Percentiles rank a stretch among this genome's conserved stretches.
Conservation (phyloP, 2,888 invertebrate genomes). For the Adelphocoris suturalis region DNA sequence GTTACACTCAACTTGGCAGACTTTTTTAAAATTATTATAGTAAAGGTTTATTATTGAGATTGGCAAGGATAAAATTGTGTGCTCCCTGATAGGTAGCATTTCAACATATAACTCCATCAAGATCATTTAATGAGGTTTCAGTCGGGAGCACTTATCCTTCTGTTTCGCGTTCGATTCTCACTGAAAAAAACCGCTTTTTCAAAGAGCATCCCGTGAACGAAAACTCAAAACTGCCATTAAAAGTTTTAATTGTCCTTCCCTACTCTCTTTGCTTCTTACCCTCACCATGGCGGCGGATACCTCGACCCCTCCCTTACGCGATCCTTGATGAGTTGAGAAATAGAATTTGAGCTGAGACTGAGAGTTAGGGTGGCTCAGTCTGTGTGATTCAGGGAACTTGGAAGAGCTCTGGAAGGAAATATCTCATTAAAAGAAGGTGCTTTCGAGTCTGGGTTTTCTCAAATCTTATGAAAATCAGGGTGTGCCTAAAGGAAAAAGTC, state of each 20-base stretch:
- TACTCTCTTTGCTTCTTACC: neutral
- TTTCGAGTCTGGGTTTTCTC: neutral
- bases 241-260: slow-evolving; percentile 55
- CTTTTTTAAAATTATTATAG: no score
- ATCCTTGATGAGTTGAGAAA: slow-evolving; percentile 40
- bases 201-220: slow-evolving; percentile 2
- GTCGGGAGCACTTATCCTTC: neutral
- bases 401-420: neutral
- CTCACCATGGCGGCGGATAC: neutral
- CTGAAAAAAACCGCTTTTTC: neutral
- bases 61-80: no score
- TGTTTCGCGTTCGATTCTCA: neutral
- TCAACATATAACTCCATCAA: neutral
- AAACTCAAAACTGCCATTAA: slow-evolving; percentile 59
- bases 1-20: no score
- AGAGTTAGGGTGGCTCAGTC: neutral
- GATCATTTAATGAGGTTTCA: slow-evolving; percentile 1
- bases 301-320: neutral
- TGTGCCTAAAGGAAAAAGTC: neutral
- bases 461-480: neutral
- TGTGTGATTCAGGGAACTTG: neutral
- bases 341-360: slow-evolving; percentile 34
- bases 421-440: neutral
- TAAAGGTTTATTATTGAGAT: no score
- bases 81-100: neutral